These are phyloP conservation scores for Bubalus kerabau DNA, from an alignment of 2,113 vertebrate species.

Conservation along the genomic window DNA sequence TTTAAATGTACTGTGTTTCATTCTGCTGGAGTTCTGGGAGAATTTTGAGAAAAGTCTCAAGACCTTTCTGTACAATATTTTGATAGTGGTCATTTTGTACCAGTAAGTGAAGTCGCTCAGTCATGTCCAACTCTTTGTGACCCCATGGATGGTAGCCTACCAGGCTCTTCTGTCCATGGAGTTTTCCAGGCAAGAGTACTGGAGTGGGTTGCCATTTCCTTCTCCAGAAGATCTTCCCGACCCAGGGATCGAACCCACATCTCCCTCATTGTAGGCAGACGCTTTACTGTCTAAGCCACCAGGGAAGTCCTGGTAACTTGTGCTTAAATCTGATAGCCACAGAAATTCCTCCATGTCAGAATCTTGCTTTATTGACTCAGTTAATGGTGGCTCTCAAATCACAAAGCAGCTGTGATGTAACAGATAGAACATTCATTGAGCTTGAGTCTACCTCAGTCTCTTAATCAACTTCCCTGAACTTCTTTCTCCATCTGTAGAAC, in stretches of 20 bases:
- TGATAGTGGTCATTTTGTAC: not conserved
- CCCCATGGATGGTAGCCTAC: not conserved
- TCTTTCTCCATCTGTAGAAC: not conserved
- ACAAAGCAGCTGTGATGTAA: not conserved
- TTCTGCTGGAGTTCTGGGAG: constrained; percentile 2
- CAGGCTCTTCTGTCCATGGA: not conserved
- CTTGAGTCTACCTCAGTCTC: not conserved
- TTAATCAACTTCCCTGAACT: not conserved
- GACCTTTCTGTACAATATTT: not conserved
- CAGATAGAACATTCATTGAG: not conserved
- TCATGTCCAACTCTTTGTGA: not conserved
- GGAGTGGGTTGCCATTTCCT: not conserved
- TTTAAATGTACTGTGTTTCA: not conserved
- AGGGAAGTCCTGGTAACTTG: not conserved
- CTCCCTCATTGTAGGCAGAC: not conserved
- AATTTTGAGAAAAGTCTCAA: not conserved
- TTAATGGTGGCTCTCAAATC: not conserved
- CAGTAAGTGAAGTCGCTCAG: not conserved
- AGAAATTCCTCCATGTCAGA: not conserved
- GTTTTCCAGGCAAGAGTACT: not conserved
- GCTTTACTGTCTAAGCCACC: not conserved
- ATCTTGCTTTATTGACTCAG: not conserved
- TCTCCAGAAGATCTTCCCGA: not conserved
- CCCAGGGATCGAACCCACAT: not conserved
- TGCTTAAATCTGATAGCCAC: not conserved